Conservation (phyloP, 2,888 invertebrate genomes). For the Xanthia icteritia region DNA sequence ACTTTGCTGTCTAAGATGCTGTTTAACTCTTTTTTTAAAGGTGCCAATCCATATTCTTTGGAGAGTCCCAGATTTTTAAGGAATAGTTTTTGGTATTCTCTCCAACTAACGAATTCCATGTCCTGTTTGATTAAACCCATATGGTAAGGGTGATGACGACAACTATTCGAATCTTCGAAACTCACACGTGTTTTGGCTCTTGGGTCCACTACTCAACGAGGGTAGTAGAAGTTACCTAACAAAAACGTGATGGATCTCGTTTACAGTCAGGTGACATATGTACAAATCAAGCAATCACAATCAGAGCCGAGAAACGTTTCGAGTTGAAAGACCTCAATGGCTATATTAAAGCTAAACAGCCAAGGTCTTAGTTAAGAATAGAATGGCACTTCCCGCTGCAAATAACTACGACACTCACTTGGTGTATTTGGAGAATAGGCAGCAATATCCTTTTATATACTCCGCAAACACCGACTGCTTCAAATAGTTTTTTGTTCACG, state of each 20-base stretch:
- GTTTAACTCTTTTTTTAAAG: background rate
- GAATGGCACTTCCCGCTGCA: conserved; percentile 53
- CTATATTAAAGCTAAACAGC: conserved; percentile 32
- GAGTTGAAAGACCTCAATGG: conserved; percentile 58
- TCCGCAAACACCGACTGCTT: background rate
- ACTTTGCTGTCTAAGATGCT: background rate
- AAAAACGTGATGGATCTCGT: conserved; percentile 31
- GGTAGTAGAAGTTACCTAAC: background rate
- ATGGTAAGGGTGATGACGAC: background rate
- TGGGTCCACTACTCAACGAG: background rate
- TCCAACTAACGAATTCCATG: background rate
- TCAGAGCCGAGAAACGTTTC: conserved; percentile 19
- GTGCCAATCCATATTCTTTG: background rate
- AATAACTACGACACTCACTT: conserved; percentile 46
- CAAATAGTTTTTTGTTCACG: background rate
- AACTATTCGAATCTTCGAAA: background rate
- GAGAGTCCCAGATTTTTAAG: background rate
- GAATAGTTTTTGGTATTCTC: background rate
- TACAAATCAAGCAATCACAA: conserved; percentile 32
- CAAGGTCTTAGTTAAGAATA: conserved; percentile 58
- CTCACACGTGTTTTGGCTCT: background rate
- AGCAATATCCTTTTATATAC: conserved; percentile 1
- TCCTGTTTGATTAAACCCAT: background rate
- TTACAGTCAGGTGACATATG: conserved; percentile 15
- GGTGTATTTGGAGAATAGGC: conserved; percentile 37